Evolutionary conservation across 1,140 invertebrate species (phyloP).

Genomic region (Drosophila yakuba): DNA sequence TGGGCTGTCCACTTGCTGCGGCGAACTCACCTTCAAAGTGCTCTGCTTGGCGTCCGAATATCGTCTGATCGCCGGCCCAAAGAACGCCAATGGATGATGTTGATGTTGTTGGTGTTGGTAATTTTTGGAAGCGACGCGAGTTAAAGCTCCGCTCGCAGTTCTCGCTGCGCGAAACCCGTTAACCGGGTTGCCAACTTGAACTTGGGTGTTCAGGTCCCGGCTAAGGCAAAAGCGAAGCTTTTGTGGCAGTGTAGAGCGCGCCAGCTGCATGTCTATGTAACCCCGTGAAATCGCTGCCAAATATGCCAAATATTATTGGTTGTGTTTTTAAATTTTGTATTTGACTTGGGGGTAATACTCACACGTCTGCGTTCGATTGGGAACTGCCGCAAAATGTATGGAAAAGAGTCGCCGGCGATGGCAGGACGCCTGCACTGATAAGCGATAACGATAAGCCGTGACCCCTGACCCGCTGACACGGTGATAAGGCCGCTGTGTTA

Average conservation of each 20-base stretch:
- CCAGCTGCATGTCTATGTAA: conserved; percentile 24
- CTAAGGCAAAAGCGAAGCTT: conserved; percentile 32
- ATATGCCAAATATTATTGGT: no score
- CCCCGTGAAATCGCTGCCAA: no score
- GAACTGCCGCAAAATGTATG: conserved; percentile 9
- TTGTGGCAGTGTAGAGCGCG: conserved; percentile 23
- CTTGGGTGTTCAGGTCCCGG: conserved; percentile 34
- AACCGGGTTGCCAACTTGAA: conserved; percentile 5
- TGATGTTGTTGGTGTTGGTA: neutral
- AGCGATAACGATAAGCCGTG: neutral
- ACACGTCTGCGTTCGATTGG: conserved; percentile 13
- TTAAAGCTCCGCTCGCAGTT: conserved; percentile 9
- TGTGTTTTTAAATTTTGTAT: no score
- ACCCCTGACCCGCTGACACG: neutral
- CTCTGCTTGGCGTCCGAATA: conserved; percentile 19
- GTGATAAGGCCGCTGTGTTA: conserved; percentile 23
- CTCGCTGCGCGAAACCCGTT: neutral
- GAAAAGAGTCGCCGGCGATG: neutral
- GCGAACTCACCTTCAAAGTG: conserved; percentile 30
- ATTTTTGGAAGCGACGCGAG: conserved; percentile 13
- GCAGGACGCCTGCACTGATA: neutral
- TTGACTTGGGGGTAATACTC: neutral
- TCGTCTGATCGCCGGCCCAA: conserved; percentile 43
- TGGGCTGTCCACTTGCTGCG: no score
- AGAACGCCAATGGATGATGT: neutral